Base-by-base conservation (phyloP, 2,797 vertebrate species). In the Hydrophis major region DNA sequence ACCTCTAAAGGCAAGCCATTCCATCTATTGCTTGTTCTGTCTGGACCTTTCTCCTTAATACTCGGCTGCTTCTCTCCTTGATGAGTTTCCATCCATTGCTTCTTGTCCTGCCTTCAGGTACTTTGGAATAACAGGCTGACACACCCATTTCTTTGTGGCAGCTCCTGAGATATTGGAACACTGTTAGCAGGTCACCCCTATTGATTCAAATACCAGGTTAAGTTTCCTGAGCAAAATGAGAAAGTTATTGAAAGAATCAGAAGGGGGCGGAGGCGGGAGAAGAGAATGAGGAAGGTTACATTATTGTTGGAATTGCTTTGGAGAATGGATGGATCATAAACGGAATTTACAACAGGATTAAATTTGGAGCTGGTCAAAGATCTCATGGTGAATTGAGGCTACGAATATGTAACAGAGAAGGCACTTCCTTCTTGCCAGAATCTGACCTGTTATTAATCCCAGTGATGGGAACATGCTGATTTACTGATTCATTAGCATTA, bases 401-500 rank as follows among this genome's bases (percentile, higher is more conserved):
- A 11, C 20, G 86, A 56, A 92, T 18, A n/a, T 32, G 63, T 25
- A 63, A 37, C 20, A 42, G 86, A 69, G 18, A 27, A 89, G 60
- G 69, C 32, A 22, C n/a, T 74, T 37, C 27, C 66, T 6, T 28
- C 14, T 42, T 42, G 53, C 42, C 47, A 28, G 55, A 92, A 89
- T 92, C 42, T 88, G 63, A 66, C 55, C 91, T 28, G 16, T 50
- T 20, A 92, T 92, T 92, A 89, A 92, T 83, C 28, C 87, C 56
- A 61, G 20, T 53, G 57, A 61, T 86, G 88, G 12, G 32, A 55
- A 60, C 89, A n/a, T 42, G 42, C 13, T 86, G 88, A 86, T 83
- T 53, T 63, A 89, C 42, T 53, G 88, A 53, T 53, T 59, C n/a
- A 61, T 89, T 61, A 53, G 28, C 69, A 55, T 83, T n/a, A 63